phyloP scores from a whole-genome alignment of 2,797 vertebrate species.

The Amblyopsis hoosieri region DNA sequence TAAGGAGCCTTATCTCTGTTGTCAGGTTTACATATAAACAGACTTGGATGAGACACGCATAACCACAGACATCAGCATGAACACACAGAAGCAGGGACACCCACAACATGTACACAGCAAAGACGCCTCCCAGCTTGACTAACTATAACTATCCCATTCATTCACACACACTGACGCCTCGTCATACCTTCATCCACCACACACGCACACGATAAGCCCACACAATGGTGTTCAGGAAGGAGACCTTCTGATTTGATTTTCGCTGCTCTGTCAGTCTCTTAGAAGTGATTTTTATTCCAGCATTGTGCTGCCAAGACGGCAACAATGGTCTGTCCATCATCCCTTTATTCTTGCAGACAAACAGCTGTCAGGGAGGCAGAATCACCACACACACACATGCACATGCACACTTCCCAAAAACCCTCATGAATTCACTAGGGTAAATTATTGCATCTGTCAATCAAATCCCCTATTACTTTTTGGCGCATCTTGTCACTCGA shows the following conservation, averaged over 20 bases:
- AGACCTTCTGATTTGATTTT: slow-evolving; percentile 42
- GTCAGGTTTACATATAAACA: slow-evolving; percentile 44
- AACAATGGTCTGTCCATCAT: slow-evolving; percentile 31
- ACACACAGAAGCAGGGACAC: slow-evolving; percentile 6
- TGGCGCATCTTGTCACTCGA: slow-evolving; percentile 49
- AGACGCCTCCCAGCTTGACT: slow-evolving; percentile 22
- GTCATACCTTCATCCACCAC: slow-evolving; percentile 26
- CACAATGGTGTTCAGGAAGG: not conserved
- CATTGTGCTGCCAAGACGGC: slow-evolving; percentile 44
- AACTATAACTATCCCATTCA: slow-evolving; percentile 42
- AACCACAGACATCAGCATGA: slow-evolving; percentile 1
- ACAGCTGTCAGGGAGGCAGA: slow-evolving; percentile 49
- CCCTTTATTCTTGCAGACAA: slow-evolving; percentile 54
- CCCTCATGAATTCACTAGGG: slow-evolving; percentile 49
- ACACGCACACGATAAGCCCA: slow-evolving; percentile 11
- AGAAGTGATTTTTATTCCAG: slow-evolving; percentile 48
- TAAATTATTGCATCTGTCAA: slow-evolving; percentile 68
- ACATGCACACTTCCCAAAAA: slow-evolving; percentile 14
- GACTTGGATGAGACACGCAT: slow-evolving; percentile 20
- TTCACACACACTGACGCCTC: slow-evolving; percentile 38
- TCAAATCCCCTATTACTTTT: slow-evolving; percentile 56
- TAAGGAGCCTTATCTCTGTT: slow-evolving; percentile 21
- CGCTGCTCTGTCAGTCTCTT: slow-evolving; percentile 48
- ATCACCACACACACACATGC: slow-evolving; percentile 4
- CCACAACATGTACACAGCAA: slow-evolving; percentile 8